Base-by-base conservation (phyloP, 1,140 invertebrate species). In the Drepana arcuata region DNA sequence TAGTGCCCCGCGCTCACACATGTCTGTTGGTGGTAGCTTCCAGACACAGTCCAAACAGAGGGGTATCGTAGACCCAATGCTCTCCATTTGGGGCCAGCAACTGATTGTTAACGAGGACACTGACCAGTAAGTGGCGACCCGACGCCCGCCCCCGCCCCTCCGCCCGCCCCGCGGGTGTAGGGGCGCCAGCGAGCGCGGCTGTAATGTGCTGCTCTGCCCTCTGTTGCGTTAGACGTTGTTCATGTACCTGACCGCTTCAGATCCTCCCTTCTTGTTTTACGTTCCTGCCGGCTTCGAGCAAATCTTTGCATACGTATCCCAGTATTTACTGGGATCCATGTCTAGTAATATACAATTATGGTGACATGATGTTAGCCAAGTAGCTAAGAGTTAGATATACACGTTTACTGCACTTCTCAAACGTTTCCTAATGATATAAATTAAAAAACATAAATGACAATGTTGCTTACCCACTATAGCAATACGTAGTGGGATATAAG, bases 11-110 rank as follows among this genome's bases (percentile, higher is more conserved):
- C 31, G 46, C 73, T 75, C 58, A 74, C 61, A 50, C 50, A 42
- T 57, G 50, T 55, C 59, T 77, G 72, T 81, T 75, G 65, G 67
- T 67, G 71, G 83, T 91, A 95, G 93, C 91, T 95, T 95, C 92
- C 93, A 95, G 92, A 94, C 93, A 91, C 92, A 89, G 84, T 88
- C 87, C 86, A 95, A 94, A 91, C 91, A 93, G 87, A 94, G 93
- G 88, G 93, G 93, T 88, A 94, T 95, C 89, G 92, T 95, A 90
- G 94, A 96, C 89, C 94, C 94, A 86, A 95, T 96, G 93, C 93
- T 96, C 86, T 94, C 92, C 86, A 96, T 96, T 89, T 96, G 94
- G 94, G 94, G 94, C 86, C 93, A 96, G 88, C 94, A 95, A 90
- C 92, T 95, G 87, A 94, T 95, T 89, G 92, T 95, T 85, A 94